Evolutionary conservation across 2,888 invertebrate genomes (phyloP).

Genomic region (Campoplex nolae): DNA sequence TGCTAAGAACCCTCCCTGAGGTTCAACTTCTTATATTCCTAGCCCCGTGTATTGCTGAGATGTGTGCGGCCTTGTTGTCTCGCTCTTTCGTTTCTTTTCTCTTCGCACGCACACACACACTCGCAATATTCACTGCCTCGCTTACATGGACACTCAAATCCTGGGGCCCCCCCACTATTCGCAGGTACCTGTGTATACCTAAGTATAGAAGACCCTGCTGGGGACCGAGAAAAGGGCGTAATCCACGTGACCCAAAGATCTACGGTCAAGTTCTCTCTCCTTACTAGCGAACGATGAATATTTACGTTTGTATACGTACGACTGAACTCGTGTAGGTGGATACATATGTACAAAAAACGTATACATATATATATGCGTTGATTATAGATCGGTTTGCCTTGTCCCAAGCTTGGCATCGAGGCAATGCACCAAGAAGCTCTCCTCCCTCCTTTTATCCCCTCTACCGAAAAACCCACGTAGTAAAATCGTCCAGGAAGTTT

Average conservation of each 20-base stretch:
- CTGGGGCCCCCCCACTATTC: slow-evolving; percentile 18
- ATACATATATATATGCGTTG: slow-evolving; percentile 8
- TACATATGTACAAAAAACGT: background rate
- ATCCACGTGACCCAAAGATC: slow-evolving; percentile 3
- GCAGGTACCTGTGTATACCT: slow-evolving; percentile 59
- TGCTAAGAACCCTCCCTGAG: slow-evolving; percentile 50
- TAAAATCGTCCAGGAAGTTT: slow-evolving; percentile 62
- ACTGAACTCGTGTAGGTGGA: background rate
- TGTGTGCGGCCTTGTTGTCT: slow-evolving; percentile 31
- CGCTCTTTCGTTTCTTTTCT: slow-evolving; percentile 6
- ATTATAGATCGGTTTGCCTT: slow-evolving; percentile 37
- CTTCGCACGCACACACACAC: background rate
- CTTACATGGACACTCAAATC: slow-evolving; percentile 30
- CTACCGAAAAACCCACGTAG: slow-evolving; percentile 36
- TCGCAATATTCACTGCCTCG: background rate
- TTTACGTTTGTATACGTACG: background rate
- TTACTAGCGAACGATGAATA: background rate
- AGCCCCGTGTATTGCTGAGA: slow-evolving; percentile 40
- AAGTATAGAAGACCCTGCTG: background rate
- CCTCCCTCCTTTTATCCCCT: background rate
- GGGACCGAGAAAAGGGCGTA: slow-evolving; percentile 15
- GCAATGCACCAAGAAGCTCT: slow-evolving; percentile 39
- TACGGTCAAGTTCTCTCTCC: background rate
- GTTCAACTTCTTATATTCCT: slow-evolving; percentile 58
- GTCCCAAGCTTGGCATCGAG: slow-evolving; percentile 29